These are phyloP conservation scores for Toxotes chatareus DNA, from an alignment of 2,113 vertebrate genomes.

Conservation along the genomic window DNA sequence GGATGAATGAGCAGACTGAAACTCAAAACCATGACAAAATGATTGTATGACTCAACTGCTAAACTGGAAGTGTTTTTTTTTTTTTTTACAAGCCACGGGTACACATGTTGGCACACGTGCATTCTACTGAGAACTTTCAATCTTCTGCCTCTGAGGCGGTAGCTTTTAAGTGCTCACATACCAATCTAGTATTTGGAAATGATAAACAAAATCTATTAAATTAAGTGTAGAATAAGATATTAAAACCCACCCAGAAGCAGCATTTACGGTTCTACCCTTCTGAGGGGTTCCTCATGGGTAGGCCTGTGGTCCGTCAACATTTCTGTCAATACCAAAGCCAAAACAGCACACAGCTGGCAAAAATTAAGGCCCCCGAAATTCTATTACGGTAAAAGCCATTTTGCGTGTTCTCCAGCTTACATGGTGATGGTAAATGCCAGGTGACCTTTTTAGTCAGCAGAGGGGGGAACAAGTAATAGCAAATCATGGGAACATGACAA, in stretches of 20 bases:
- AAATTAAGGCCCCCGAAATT: conserved; percentile 82
- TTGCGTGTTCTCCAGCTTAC: conserved; percentile 83
- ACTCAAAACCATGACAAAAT: conserved; percentile 39
- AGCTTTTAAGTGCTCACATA: conserved; percentile 43
- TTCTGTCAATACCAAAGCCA: conserved; percentile 78
- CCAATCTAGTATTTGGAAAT: conserved; percentile 49
- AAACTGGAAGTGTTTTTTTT: conserved; percentile 68
- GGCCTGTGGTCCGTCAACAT: conserved; percentile 78
- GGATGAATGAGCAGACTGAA: conserved; percentile 16
- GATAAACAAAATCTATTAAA: conserved; percentile 56
- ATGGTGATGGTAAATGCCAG: conserved; percentile 78
- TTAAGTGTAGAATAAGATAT: conserved; percentile 57
- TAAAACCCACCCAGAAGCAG: conserved; percentile 73
- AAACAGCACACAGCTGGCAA: conserved; percentile 82
- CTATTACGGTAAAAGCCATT: conserved; percentile 83
- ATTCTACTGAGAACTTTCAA: conserved; percentile 42
- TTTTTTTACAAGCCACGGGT: conserved; percentile 66
- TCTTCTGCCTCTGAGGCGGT: conserved; percentile 37
- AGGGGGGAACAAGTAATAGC: conserved; percentile 71
- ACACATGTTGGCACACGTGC: conserved; percentile 43
- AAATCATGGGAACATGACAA: conserved; percentile 67
- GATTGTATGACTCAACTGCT: conserved; percentile 55
- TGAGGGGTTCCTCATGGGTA: conserved; percentile 69
- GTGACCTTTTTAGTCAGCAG: conserved; percentile 78
- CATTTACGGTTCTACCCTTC: conserved; percentile 56